A percentile compares a stretch with the other conserved stretches of the same genome.
Conservation (phyloP, 64 coral and sea anemone genomes). For the Dendronephthya gigantea region DNA sequence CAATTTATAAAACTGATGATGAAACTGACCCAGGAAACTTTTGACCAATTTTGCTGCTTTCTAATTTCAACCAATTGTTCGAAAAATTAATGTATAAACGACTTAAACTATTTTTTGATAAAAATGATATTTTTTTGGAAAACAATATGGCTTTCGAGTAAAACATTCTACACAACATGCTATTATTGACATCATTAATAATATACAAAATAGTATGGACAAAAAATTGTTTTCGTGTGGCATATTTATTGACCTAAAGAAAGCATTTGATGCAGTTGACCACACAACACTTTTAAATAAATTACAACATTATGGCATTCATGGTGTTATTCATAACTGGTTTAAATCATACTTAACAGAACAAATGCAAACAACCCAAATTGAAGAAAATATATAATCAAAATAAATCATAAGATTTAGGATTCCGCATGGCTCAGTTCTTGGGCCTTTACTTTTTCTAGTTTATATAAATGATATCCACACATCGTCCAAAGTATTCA, state of each 20-base stretch:
- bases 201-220: not conserved
- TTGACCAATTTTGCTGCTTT: conserved; percentile 3
- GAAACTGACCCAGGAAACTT: not conserved
- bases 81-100: not conserved
- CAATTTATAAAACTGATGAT: conserved; percentile 19
- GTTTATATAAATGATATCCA: not conserved
- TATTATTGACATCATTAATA: not conserved
- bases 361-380: not conserved
- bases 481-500: not conserved
- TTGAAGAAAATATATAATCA: not conserved
- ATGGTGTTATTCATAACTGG: not conserved
- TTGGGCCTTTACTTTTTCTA: not conserved
- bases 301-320: not conserved
- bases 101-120: conserved; percentile 10
- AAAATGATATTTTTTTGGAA: not conserved
- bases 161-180: conserved; percentile 22
- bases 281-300: not conserved
- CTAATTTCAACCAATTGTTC: conserved; percentile 12
- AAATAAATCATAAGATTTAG: not conserved
- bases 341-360: not conserved
- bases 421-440: not conserved
- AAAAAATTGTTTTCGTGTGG: not conserved
- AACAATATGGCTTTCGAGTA: conserved; percentile 28
- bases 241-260: not conserved
- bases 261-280: not conserved